Conservation (phyloP, 2,888 invertebrate genomes). For the Sericinus montela region DNA sequence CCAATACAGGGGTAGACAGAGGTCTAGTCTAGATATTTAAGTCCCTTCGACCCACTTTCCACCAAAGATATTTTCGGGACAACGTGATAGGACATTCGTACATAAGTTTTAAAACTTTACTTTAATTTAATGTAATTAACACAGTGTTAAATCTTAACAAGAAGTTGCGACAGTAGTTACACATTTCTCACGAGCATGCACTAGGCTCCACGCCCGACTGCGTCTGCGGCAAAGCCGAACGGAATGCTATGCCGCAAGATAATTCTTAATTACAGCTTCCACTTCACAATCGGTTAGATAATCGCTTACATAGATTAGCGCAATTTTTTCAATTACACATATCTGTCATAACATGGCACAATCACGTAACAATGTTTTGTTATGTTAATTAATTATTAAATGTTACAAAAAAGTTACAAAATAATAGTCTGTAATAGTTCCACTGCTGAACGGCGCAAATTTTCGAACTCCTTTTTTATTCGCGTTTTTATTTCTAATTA, state of each 20-base stretch:
- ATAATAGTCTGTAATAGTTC: too few relatives aligned
- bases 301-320: slow-evolving; percentile 15
- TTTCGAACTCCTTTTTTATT: too few relatives aligned
- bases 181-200: slow-evolving; percentile 28
- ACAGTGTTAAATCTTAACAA: slow-evolving; percentile 1
- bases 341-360: slow-evolving; percentile 13
- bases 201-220: slow-evolving; percentile 29
- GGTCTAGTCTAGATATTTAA: too few relatives aligned
- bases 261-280: slow-evolving; percentile 20
- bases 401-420: too few relatives aligned
- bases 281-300: slow-evolving; percentile 23
- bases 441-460: too few relatives aligned
- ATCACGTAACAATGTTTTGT: neutral
- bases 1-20: too few relatives aligned
- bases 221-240: slow-evolving; percentile 23
- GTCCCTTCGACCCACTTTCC: too few relatives aligned
- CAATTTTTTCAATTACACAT: slow-evolving; percentile 18
- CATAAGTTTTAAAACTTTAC: neutral
- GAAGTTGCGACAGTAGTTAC: slow-evolving; percentile 19
- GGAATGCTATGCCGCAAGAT: slow-evolving; percentile 30
- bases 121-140: slow-evolving; percentile 1
- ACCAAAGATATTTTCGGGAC: too few relatives aligned
- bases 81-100: neutral
- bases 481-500: too few relatives aligned
- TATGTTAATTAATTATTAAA: neutral